Conservation (phyloP, 2,888 invertebrate genomes). For the Eilema caniola region DNA sequence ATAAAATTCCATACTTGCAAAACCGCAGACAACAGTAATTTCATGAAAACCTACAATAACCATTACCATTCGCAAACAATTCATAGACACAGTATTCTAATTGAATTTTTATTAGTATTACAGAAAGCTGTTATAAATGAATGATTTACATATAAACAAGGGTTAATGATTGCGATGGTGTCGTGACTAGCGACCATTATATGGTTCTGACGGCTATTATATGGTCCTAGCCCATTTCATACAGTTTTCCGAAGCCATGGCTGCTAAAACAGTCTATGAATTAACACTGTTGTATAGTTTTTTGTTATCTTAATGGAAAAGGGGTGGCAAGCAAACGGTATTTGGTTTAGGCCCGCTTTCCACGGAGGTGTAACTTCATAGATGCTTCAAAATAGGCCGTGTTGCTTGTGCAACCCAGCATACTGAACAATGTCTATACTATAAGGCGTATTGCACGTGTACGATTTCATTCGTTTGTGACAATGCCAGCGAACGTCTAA, state of each 20-base stretch:
- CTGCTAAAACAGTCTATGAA: conserved; percentile 38
- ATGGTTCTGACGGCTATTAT: conserved; percentile 52
- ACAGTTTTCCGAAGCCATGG: conserved; percentile 22
- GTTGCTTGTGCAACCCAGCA: too few relatives aligned
- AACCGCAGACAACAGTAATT: too few relatives aligned
- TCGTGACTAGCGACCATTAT: conserved; percentile 56
- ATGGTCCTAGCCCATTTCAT: conserved; percentile 13
- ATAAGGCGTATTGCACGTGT: too few relatives aligned
- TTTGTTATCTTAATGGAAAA: conserved; percentile 44
- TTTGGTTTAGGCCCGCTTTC: conserved; percentile 26
- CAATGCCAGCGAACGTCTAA: too few relatives aligned
- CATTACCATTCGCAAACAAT: conserved; percentile 9
- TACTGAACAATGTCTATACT: too few relatives aligned
- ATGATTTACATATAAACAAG: conserved; percentile 59
- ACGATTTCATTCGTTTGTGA: too few relatives aligned
- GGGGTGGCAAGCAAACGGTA: conserved; percentile 20
- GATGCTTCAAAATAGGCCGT: too few relatives aligned
- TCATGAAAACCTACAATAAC: conserved; percentile 11
- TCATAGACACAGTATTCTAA: conserved; percentile 40
- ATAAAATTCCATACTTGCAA: too few relatives aligned
- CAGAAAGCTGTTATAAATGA: conserved; percentile 46
- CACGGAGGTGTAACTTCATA: too few relatives aligned
- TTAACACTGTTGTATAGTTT: conserved; percentile 30
- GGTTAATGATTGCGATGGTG: conserved; percentile 31
- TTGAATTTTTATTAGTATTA: conserved; percentile 57